Conservation (phyloP, 2,113 vertebrate genomes). For the Syrrhaptes paradoxus region DNA sequence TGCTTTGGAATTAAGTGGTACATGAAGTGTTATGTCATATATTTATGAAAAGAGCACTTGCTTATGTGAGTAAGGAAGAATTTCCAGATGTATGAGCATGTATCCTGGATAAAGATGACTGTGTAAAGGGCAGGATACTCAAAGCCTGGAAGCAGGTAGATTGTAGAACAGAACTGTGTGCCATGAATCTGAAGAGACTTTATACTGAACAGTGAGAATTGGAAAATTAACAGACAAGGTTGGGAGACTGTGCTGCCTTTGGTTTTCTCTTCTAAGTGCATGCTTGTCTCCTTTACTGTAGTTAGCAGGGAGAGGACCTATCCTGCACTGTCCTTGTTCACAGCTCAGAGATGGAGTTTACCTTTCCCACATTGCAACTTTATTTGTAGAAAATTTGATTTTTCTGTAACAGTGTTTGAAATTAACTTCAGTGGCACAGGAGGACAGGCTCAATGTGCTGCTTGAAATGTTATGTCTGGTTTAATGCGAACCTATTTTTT, state of each 20-base stretch:
- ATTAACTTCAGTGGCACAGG: background rate
- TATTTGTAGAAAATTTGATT: background rate
- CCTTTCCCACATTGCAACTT: background rate
- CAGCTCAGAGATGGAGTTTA: background rate
- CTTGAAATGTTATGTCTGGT: background rate
- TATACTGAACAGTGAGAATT: fast-evolving
- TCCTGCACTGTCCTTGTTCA: background rate
- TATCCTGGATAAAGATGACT: background rate
- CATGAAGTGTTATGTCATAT: background rate
- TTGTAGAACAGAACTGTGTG: background rate
- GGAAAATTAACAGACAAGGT: background rate
- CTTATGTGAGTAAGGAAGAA: background rate
- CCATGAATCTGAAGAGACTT: background rate
- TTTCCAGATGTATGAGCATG: background rate
- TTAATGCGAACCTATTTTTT: background rate
- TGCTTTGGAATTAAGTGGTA: background rate
- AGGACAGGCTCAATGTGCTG: background rate
- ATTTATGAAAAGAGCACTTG: background rate
- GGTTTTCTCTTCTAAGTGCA: background rate
- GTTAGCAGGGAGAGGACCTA: background rate
- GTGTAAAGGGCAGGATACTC: background rate
- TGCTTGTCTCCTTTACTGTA: background rate
- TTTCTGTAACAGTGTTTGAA: background rate
- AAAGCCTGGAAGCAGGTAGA: background rate
- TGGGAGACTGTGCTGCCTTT: background rate